A percentile compares a stretch with the other conserved stretches of the same genome.
phyloP scores from a whole-genome alignment of 2,113 vertebrate genomes.

The Tapirus terrestris region DNA sequence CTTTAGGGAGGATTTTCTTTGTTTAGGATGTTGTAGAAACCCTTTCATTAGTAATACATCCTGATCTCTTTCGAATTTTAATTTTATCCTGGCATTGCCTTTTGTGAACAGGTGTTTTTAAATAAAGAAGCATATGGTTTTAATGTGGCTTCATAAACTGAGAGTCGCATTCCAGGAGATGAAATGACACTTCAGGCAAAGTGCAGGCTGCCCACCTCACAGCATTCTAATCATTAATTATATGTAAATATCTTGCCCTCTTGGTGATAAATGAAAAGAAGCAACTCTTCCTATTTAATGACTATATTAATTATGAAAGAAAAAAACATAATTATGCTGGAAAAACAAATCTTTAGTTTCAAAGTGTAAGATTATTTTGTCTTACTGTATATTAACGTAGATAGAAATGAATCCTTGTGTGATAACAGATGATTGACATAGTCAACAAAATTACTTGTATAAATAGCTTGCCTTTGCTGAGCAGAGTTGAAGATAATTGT shows the following conservation, averaged over 20 bases:
- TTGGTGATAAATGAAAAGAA: conserved; percentile 52
- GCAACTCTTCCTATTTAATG: conserved; percentile 14
- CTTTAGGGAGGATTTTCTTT: conserved; percentile 15
- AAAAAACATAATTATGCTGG: conserved; percentile 14
- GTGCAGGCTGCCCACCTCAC: conserved; percentile 33
- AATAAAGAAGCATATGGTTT: conserved; percentile 80
- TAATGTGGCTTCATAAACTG: conserved; percentile 59
- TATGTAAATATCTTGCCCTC: conserved; percentile 31
- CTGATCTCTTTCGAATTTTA: conserved; percentile 59
- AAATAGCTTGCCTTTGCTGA: neutral
- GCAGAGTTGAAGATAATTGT: neutral
- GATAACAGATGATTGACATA: neutral
- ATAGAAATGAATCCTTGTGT: neutral
- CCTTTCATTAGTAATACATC: conserved; percentile 65
- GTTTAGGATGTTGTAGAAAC: conserved; percentile 14
- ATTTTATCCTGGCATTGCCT: conserved; percentile 66
- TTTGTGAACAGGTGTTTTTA: conserved; percentile 78
- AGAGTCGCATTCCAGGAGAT: conserved; percentile 60
- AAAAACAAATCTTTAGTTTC: conserved; percentile 43
- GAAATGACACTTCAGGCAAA: conserved; percentile 14
- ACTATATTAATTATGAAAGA: conserved; percentile 16
- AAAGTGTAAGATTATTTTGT: conserved; percentile 51
- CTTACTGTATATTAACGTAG: neutral
- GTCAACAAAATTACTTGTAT: neutral
- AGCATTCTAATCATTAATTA: neutral